Base-by-base conservation (phyloP, 2,888 invertebrate species). In the Yponomeuta evonymella region DNA sequence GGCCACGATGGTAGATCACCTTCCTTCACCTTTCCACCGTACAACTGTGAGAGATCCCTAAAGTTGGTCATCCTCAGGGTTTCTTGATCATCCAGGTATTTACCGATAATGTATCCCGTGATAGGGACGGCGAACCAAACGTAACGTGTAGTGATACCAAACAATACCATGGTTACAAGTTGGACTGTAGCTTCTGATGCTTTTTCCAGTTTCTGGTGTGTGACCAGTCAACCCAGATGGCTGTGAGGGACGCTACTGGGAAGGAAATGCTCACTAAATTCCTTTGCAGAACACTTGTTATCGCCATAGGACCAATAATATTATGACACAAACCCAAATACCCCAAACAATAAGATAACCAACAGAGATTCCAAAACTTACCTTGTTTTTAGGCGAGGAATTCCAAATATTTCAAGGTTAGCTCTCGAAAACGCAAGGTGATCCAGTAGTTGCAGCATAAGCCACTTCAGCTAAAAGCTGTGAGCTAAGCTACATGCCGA, bases 31-130 rank as follows among this genome's bases (percentile, higher is more conserved):
- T 82, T 87, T 72, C 95, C 93, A 33, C 96, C 96, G 81, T 95
- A 97, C 63, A 97, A 86, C 69, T 95, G 94, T 79, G 97, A 97
- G 82, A 95, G 97, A 81, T 97, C 97, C 73, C 97, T 93, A 83
- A 95, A 97, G 75, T 85, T 87, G 0, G 93, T 92, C 94, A 96
- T 94, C 71, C 96, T 93, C 73, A 95, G 90, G 0, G 95, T 95
- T 88, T 97, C 96, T 76, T 93, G 90, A 6, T 88, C 86, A 80
- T 97, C 96, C 71, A 97, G 76, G 75, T 84, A 95, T 77, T 91
- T 90, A 1, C 97, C 97, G 70, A 96, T 73, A 1, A 86, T 79
- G 75, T 82, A 94, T 0, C 95, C 95, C 48, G 89, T 75, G 0
- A 94, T 1, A 0, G 96, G 95, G 0, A 95, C 63, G 0, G 84